These are phyloP conservation scores for Drosophila carrolli DNA, from an alignment of 1,140 invertebrate genomes.

Conservation along the genomic window DNA sequence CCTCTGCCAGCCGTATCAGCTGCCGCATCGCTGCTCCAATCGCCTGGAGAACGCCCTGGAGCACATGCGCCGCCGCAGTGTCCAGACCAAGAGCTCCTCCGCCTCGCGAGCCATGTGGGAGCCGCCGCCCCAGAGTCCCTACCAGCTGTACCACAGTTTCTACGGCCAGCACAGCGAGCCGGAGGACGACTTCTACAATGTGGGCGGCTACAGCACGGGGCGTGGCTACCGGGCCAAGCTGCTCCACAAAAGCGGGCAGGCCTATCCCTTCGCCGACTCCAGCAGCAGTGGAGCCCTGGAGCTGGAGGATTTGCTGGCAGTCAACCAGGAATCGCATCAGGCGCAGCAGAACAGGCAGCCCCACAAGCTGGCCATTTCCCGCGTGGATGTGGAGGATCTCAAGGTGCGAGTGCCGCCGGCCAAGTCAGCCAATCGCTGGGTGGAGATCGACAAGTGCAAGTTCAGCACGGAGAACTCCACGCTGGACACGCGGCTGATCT, in stretches of 20 bases:
- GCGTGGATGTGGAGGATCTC: constrained; percentile 85
- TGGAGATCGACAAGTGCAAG: constrained; percentile 89
- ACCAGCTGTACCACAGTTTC: constrained; percentile 86
- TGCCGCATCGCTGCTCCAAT: constrained; percentile 84
- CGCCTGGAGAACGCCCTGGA: constrained; percentile 85
- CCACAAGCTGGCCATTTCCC: constrained; percentile 70
- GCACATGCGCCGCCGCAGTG: constrained; percentile 85
- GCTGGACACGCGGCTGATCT: constrained; percentile 90
- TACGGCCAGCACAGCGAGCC: constrained; percentile 73
- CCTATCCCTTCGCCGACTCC: constrained; percentile 38
- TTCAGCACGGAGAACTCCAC: constrained; percentile 91
- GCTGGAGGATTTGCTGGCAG: constrained; percentile 59
- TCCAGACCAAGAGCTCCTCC: constrained; percentile 61
- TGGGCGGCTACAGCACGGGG: constrained; percentile 31
- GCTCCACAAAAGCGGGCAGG: constrained; percentile 53
- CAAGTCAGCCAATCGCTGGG: constrained; percentile 86
- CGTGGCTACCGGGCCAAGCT: constrained; percentile 73
- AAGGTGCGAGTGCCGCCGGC: constrained; percentile 86
- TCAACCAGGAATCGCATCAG: constrained; percentile 48
- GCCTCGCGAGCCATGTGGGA: constrained; percentile 67
- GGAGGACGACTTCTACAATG: constrained; percentile 78
- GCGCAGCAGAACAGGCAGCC: constrained; percentile 60
- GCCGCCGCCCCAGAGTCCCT: constrained; percentile 85
- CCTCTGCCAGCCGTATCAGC: constrained; percentile 61
- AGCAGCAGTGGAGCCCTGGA: constrained; percentile 45